Evolutionary conservation across 2,113 vertebrate genomes (phyloP).

Genomic region (Seriola aureovittata): DNA sequence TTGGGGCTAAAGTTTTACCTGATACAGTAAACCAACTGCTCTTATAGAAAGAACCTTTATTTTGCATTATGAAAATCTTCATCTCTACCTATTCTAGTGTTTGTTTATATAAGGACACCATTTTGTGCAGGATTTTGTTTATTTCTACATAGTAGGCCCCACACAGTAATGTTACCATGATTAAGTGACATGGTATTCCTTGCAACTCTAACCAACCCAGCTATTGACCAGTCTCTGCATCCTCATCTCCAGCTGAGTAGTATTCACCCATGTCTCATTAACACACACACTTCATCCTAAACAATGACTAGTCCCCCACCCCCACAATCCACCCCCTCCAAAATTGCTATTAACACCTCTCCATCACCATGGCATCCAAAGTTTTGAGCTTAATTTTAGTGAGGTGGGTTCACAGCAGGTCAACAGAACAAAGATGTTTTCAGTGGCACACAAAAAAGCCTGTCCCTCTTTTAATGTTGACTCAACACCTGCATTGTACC

Average conservation of each 20-base stretch:
- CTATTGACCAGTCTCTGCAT: neutral
- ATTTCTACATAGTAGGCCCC: neutral
- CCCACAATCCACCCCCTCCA: conserved; percentile 21
- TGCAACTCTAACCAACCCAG: neutral
- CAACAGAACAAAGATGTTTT: conserved; percentile 57
- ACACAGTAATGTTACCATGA: neutral
- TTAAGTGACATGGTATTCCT: neutral
- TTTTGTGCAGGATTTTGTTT: neutral
- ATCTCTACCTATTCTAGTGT: neutral
- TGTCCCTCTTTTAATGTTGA: conserved; percentile 16
- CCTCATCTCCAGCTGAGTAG: neutral
- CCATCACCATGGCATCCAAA: conserved; percentile 55
- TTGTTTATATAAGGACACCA: neutral
- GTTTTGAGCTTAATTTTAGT: conserved; percentile 42
- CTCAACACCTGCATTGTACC: conserved; percentile 1
- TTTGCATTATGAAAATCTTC: no score
- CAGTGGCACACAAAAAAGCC: conserved; percentile 18
- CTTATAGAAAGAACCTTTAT: neutral
- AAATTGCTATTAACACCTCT: conserved; percentile 59
- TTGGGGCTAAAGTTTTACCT: no score
- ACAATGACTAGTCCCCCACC: conserved; percentile 44
- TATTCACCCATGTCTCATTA: conserved; percentile 14
- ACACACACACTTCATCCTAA: conserved; percentile 19
- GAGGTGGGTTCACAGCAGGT: conserved; percentile 35
- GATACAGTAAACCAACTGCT: neutral